These are phyloP conservation scores for Dinomys branickii DNA, from an alignment of 2,113 vertebrate genomes.

Conservation along the genomic window DNA sequence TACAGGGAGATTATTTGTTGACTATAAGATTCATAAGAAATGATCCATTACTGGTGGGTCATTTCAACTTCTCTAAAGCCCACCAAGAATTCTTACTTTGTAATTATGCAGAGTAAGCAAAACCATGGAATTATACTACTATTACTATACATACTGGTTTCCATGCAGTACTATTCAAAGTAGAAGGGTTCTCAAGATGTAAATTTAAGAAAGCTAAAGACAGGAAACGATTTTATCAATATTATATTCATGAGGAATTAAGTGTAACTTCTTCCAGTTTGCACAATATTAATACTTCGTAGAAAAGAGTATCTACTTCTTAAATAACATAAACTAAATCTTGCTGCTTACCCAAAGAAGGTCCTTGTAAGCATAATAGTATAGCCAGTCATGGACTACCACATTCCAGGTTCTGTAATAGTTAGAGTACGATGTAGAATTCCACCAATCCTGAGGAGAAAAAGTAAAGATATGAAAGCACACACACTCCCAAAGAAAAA, in stretches of 20 bases:
- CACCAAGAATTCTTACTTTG: background rate
- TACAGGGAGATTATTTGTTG: background rate
- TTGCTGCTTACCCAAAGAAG: conserved; percentile 89
- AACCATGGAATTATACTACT: background rate
- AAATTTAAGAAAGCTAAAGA: background rate
- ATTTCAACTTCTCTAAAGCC: background rate
- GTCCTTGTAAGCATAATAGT: conserved; percentile 91
- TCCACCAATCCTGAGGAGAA: conserved; percentile 91
- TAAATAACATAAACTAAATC: background rate
- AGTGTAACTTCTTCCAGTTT: background rate
- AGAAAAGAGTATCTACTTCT: background rate
- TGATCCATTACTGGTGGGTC: background rate
- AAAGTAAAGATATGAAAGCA: background rate
- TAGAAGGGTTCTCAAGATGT: background rate
- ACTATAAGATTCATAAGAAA: conserved; percentile 3
- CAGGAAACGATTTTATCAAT: background rate
- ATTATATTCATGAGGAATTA: background rate
- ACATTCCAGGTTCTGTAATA: conserved; percentile 92
- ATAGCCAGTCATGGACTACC: conserved; percentile 92
- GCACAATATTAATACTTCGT: background rate
- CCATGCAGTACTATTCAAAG: background rate
- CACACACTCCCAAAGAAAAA: background rate
- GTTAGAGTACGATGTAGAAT: conserved; percentile 92
- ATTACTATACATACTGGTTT: background rate
- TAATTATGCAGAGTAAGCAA: background rate